These are phyloP conservation scores for Aleiodes leptofemur DNA, from an alignment of 2,888 invertebrate genomes.

Conservation along the genomic window DNA sequence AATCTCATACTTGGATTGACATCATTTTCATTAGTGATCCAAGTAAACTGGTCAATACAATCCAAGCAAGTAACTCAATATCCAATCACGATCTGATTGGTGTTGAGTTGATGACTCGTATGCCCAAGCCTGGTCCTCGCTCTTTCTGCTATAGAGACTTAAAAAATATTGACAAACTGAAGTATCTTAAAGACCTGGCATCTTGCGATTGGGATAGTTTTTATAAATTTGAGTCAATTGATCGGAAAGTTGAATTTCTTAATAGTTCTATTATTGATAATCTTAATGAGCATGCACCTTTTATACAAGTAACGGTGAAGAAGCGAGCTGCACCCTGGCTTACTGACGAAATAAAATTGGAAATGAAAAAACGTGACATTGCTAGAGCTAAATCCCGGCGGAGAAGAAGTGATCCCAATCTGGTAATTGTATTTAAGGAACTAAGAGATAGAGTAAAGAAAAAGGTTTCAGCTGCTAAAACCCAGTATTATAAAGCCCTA, in stretches of 20 bases:
- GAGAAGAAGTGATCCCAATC: neutral
- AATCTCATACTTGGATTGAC: neutral
- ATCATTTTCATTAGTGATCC: neutral
- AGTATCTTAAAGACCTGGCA: neutral
- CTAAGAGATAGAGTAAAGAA: neutral
- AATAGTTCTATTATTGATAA: neutral
- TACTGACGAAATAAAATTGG: neutral
- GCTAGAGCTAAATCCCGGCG: neutral
- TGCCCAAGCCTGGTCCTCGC: neutral
- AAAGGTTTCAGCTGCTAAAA: too few relatives aligned
- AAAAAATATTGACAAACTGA: neutral
- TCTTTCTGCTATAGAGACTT: conserved; percentile 1
- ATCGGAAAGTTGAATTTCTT: neutral
- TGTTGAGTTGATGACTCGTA: neutral
- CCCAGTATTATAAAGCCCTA: too few relatives aligned
- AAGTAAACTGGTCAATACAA: neutral
- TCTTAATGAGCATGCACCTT: neutral
- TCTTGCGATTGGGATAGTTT: too few relatives aligned
- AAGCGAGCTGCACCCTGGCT: neutral
- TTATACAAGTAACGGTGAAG: neutral
- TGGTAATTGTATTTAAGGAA: neutral
- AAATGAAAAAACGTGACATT: neutral
- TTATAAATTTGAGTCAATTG: neutral
- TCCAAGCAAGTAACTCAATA: neutral
- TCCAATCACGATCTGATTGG: neutral